phyloP scores from a whole-genome alignment of 1,140 invertebrate genomes.

The Apolygus lucorum region DNA sequence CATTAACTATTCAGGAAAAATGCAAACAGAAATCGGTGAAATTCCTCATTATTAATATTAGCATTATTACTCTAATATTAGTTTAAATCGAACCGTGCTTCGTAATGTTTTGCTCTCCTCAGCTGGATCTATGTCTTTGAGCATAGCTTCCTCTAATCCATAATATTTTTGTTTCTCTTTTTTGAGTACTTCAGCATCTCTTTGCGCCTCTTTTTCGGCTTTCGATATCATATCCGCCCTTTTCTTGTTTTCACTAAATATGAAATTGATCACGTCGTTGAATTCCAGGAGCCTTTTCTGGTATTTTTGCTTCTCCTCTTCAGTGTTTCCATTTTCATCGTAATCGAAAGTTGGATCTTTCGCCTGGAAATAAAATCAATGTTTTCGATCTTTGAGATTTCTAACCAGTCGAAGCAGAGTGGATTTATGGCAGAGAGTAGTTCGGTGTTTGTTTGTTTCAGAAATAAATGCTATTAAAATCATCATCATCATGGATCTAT shows the following conservation, averaged over 20 bases:
- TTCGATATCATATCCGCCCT: background rate
- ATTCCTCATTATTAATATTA: too few relatives aligned
- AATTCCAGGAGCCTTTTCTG: slow-evolving; percentile 8
- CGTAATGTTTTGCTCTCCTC: background rate
- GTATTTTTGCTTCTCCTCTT: background rate
- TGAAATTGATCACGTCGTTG: slow-evolving; percentile 3
- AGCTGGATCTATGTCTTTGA: background rate
- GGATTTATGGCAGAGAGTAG: too few relatives aligned
- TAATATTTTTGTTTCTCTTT: background rate
- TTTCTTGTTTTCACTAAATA: background rate
- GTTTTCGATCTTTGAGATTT: too few relatives aligned
- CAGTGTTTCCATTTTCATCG: background rate
- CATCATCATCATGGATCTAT: too few relatives aligned
- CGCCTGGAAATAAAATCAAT: background rate
- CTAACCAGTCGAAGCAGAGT: too few relatives aligned
- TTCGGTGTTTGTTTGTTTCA: too few relatives aligned
- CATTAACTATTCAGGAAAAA: too few relatives aligned
- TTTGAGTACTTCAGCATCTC: background rate
- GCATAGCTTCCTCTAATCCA: background rate
- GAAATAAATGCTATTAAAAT: too few relatives aligned
- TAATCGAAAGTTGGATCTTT: slow-evolving; percentile 1
- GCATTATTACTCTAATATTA: too few relatives aligned
- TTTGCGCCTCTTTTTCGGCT: background rate
- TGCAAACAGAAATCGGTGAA: too few relatives aligned
- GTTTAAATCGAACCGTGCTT: too few relatives aligned